Conservation (phyloP, 2,113 vertebrate genomes). For the Cavia aperea region DNA sequence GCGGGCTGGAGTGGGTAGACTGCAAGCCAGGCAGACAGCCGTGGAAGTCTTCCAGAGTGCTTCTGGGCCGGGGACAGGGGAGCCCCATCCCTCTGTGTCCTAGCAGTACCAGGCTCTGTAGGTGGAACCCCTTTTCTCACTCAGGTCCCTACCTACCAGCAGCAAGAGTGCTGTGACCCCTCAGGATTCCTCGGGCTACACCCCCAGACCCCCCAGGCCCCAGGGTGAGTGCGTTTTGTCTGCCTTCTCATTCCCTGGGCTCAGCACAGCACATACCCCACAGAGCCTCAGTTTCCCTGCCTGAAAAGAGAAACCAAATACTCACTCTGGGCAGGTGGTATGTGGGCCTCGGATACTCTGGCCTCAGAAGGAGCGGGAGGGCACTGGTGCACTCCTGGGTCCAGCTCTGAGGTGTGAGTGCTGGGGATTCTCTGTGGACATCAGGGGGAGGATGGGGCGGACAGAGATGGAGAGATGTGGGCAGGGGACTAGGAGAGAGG, state of each 20-base stretch:
- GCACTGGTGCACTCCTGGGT: neutral
- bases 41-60: neutral
- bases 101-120: neutral
- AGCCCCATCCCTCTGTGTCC: neutral
- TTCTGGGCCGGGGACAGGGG: neutral
- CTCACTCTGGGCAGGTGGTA: rapidly evolving
- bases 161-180: too few species aligned
- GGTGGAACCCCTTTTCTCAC: neutral
- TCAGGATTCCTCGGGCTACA: neutral
- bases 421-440: neutral
- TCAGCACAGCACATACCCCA: rapidly evolving
- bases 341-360: rapidly evolving
- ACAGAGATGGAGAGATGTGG: too few species aligned
- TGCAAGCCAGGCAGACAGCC: neutral
- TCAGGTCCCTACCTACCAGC: neutral
- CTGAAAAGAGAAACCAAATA: rapidly evolving
- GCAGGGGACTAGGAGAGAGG: neutral
- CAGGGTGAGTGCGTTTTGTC: rapidly evolving
- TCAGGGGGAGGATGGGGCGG: neutral
- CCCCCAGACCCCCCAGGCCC: too few species aligned
- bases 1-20: neutral
- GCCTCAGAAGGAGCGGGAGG: neutral
- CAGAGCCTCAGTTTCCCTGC: neutral
- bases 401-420: neutral
- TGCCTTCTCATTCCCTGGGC: rapidly evolving